Base-by-base conservation (phyloP, 2,797 vertebrate species). In the Tarsius wallacei region DNA sequence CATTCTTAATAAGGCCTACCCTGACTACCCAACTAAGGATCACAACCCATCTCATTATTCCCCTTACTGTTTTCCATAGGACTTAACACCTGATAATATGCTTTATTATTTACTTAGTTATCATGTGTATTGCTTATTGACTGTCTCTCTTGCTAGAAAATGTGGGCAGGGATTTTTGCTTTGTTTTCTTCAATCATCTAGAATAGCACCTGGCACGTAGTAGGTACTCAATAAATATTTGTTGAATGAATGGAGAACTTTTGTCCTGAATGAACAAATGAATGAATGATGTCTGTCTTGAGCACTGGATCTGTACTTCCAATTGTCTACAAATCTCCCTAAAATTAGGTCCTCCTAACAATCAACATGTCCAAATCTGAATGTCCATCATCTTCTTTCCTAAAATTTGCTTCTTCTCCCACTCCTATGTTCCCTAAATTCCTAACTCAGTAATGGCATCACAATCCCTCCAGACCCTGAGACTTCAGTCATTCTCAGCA, bases 321-420 rank as follows among this genome's bases (percentile, higher is more conserved):
- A 91, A 71, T 12, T 57, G 19, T 61, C n/a, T 84, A 15, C 26
- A 90, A 55, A 77, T 31, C 13, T 71, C 49, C 90, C 94, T 90
- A 71, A 71, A 90, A 82, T 63, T 71, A 93, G 36, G 17, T 51
- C 63, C 63, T 96, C 63, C 76, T 83, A 90, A 96, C 24, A 85
- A 47, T 70, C 55, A 59, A 16, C 26, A 49, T n/a, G 51, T 80
- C 53, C 47, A 61, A 84, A 74, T 76, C 13, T 17, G 24, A 66
- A 91, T 55, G 24, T 31, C 21, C 28, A 76, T 33, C 71, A 81
- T 57, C 77, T 42, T 87, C 47, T 36, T 42, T 83, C 71, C 7
- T 17, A 57, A 88, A 82, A 70, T 49, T 17, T 26, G 24, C 33
- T 51, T 22, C 36, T 19, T 61, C 19, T 28, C 17, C 51, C 49